Percentiles rank a stretch among this genome's conserved stretches.
Conservation (phyloP, 2,888 invertebrate species). For the Subacronicta megacephala region DNA sequence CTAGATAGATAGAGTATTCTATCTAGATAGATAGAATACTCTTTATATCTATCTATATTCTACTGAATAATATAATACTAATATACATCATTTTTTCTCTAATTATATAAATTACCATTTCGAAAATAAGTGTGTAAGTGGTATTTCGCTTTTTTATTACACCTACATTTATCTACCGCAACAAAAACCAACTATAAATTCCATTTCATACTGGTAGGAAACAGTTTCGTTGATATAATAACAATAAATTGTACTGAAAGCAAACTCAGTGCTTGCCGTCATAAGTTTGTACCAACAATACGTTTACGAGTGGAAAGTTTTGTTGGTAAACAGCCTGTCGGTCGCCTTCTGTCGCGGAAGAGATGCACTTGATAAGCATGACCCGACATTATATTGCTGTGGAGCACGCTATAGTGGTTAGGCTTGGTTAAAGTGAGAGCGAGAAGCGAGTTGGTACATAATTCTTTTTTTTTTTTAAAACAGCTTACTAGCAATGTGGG, state of each 20-base stretch:
- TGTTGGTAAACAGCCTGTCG: slow-evolving; percentile 70
- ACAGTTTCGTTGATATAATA: slow-evolving; percentile 7
- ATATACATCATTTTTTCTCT: too few species aligned
- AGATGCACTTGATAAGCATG: slow-evolving; percentile 74
- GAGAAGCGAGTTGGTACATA: neutral
- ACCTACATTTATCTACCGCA: too few species aligned
- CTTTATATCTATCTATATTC: too few species aligned
- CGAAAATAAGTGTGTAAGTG: too few species aligned
- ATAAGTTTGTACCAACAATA: slow-evolving; percentile 44
- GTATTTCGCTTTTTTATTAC: too few species aligned
- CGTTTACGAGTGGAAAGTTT: slow-evolving; percentile 62
- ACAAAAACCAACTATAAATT: slow-evolving; percentile 5
- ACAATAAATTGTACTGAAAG: slow-evolving; percentile 36
- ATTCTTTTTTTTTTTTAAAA: too few species aligned
- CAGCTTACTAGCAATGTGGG: too few species aligned
- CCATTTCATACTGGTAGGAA: slow-evolving; percentile 1
- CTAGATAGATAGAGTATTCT: too few species aligned
- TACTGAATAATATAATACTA: too few species aligned
- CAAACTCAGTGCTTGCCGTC: slow-evolving; percentile 21
- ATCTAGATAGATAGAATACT: too few species aligned
- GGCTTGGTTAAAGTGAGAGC: neutral
- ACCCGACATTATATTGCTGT: slow-evolving; percentile 69
- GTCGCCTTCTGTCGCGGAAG: slow-evolving; percentile 70
- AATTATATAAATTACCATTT: too few species aligned
- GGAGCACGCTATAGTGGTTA: slow-evolving; percentile 65